Percentiles rank a stretch among this genome's conserved stretches.
Evolutionary conservation across 2,888 invertebrate species (phyloP).

Genomic region (Auanema sp.): DNA sequence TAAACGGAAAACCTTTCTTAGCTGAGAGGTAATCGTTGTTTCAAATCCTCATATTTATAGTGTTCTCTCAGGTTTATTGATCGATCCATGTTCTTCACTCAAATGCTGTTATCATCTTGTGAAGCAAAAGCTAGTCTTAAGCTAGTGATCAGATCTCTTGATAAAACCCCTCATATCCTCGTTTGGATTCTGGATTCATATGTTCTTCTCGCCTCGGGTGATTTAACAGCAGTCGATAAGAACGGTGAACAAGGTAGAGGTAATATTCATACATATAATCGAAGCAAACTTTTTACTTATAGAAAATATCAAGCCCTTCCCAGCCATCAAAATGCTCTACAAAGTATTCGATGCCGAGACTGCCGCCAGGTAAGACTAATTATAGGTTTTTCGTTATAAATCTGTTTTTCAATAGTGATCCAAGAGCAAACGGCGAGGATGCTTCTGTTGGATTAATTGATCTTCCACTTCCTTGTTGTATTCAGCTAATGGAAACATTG

Average conservation of each 20-base stretch:
- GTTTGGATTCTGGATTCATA: slow-evolving; percentile 62
- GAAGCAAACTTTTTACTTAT: not conserved
- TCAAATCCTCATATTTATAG: too few relatives aligned
- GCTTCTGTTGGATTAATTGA: slow-evolving; percentile 54
- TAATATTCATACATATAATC: not conserved
- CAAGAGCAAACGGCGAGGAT: slow-evolving; percentile 59
- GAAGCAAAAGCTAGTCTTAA: slow-evolving; percentile 53
- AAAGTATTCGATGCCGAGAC: slow-evolving; percentile 53
- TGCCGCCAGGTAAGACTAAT: slow-evolving; percentile 31
- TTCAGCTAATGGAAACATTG: slow-evolving; percentile 43
- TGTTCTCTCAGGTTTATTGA: slow-evolving; percentile 34
- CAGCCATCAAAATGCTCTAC: slow-evolving; percentile 57
- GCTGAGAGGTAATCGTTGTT: slow-evolving; percentile 8
- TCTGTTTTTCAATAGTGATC: slow-evolving; percentile 45
- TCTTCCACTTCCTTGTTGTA: slow-evolving; percentile 39
- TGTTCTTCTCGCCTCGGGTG: slow-evolving; percentile 37
- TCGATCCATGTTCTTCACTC: slow-evolving; percentile 49
- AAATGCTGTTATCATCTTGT: slow-evolving; percentile 48
- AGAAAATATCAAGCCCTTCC: slow-evolving; percentile 39
- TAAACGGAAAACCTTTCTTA: slow-evolving; percentile 12
- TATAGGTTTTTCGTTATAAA: not conserved
- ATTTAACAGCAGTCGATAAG: slow-evolving; percentile 4
- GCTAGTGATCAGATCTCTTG: slow-evolving; percentile 48
- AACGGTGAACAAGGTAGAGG: slow-evolving; percentile 20
- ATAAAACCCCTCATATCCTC: slow-evolving; percentile 42